Evolutionary conservation across 2,113 vertebrate genomes (phyloP).

Genomic region (Pterocles orientalis): DNA sequence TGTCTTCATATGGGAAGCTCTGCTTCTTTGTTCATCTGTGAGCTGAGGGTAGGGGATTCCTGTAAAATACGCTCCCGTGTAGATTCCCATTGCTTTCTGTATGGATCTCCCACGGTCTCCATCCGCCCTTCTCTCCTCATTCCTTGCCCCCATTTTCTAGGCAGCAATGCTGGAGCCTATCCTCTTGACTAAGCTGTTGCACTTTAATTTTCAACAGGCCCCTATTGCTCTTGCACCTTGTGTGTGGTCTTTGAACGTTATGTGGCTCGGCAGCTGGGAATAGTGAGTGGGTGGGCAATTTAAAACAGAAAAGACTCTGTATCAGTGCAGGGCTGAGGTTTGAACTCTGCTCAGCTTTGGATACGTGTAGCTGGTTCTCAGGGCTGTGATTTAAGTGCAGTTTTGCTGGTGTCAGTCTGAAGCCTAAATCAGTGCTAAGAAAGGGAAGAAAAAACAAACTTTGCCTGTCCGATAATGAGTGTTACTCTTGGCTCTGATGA

Average conservation of each 20-base stretch:
- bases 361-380: constrained; percentile 57
- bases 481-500: neutral
- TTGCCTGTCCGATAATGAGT: neutral
- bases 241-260: constrained; percentile 78
- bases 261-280: constrained; percentile 76
- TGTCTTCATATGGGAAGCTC: neutral
- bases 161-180: constrained; percentile 19
- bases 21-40: neutral
- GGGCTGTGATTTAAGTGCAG: constrained; percentile 58
- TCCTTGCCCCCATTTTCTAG: constrained; percentile 5
- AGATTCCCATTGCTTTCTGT: neutral
- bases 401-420: constrained; percentile 42
- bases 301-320: constrained; percentile 71
- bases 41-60: neutral
- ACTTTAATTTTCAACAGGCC: constrained; percentile 78
- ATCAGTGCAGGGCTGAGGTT: constrained; percentile 73
- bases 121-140: neutral
- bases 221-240: constrained; percentile 71
- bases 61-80: neutral
- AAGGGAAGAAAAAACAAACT: constrained; percentile 29
- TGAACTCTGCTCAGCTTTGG: constrained; percentile 74
- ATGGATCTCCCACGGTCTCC: neutral
- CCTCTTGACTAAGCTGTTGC: constrained; percentile 33
- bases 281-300: constrained; percentile 72
- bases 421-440: constrained; percentile 37